Evolutionary conservation across 2,113 vertebrate genomes (phyloP), one percentile per base, ranked within the genome.

Genomic region (Pygoscelis adeliae): DNA sequence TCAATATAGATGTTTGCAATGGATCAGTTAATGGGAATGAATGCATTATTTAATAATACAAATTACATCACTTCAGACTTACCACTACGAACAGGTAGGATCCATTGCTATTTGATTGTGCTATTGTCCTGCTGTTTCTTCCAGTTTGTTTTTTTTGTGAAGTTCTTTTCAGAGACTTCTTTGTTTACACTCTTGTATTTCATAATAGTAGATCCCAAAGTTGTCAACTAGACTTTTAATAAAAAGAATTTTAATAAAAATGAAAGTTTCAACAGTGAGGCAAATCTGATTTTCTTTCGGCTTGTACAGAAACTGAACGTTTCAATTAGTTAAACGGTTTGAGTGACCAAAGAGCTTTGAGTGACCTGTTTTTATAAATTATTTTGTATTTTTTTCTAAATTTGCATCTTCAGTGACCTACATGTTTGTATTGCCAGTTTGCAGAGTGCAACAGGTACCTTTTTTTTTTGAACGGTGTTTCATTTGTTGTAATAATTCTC

Each of bases 1-100:
- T 96, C 85, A 84, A 94, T 91, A 11, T 67, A 98, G 98, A 98
- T 98, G 91, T 98, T 98, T 97, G 90, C 96, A 15, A 70, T 98
- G 97, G 98, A 98, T 66, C 89, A 96, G 83, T 94, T 98, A 59
- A 86, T 97, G 90, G 97, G 96, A 87, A 97, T 98, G 94, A 98
- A 97, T 83, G 65, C 97, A 18, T 95, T 98, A 52, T 98, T 98
- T 96, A 98, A 97, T 79, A 98, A 82, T 32, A 88, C 98, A 71
- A 97, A 96, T 79, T 97, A 98, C 95, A 98, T 98, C 88, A 92
- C 96, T 55, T 95, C 97, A 46, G 97, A 98, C 47, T 89, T 98
- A 66, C 94, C 98, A 36, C 94, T 98, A 83, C 94, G 94, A 85
- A 96, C 98, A 92, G 98, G 98, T 98, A 98, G 92, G 98, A 87